Evolutionary conservation across 2,888 invertebrate genomes (phyloP).

Genomic region (Cerastis rubricosa): DNA sequence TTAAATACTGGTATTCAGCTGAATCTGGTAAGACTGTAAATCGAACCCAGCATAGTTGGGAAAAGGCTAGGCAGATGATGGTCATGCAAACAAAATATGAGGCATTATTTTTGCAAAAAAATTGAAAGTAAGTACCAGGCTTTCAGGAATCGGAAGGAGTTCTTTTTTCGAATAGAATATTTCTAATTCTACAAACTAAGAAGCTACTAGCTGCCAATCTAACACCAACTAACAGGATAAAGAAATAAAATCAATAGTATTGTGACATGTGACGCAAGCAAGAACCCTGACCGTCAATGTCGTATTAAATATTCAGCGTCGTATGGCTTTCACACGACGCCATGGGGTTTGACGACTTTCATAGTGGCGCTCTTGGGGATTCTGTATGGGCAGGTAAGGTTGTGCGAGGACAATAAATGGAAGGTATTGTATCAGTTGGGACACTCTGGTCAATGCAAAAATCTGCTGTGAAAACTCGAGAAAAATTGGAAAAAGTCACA

Average conservation of each 20-base stretch:
- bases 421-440: background rate
- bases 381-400: background rate
- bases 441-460: background rate
- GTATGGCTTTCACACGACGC: constrained; percentile 59
- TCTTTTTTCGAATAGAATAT: background rate
- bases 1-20: background rate
- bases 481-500: no score
- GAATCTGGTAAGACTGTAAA: background rate
- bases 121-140: background rate
- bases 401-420: background rate
- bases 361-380: constrained; percentile 20
- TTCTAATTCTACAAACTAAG: background rate
- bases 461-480: background rate
- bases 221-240: constrained; percentile 51
- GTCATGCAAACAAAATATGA: background rate
- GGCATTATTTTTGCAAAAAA: no score
- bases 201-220: background rate
- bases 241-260: constrained; percentile 60
- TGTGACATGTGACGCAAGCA: constrained; percentile 62
- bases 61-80: background rate
- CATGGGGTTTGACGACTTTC: constrained; percentile 51
- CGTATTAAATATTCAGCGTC: constrained; percentile 60
- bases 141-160: background rate
- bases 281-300: constrained; percentile 62
- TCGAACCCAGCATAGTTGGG: background rate